These are phyloP conservation scores for Chelonus insularis DNA, from an alignment of 1,140 invertebrate species.

Conservation along the genomic window DNA sequence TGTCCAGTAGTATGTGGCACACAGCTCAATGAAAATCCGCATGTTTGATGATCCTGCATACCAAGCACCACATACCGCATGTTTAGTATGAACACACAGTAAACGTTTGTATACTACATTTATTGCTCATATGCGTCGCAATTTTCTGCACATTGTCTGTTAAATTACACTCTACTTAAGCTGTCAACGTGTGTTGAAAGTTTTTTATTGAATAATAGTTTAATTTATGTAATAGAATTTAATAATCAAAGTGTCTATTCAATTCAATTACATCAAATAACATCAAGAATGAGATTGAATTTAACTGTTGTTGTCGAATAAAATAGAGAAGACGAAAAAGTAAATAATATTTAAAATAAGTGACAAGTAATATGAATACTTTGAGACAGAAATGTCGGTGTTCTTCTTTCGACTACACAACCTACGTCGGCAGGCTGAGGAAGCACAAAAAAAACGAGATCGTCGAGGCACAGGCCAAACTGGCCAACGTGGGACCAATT, in stretches of 20 bases:
- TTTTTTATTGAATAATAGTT: too few species aligned
- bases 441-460: constrained; percentile 64
- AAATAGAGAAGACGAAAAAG: constrained; percentile 2
- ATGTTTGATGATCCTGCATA: constrained; percentile 15
- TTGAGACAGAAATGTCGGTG: constrained; percentile 76
- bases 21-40: constrained; percentile 4
- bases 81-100: background rate
- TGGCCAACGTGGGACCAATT: constrained; percentile 51
- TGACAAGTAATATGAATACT: constrained; percentile 10
- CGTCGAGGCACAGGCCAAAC: constrained; percentile 56
- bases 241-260: too few species aligned
- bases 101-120: constrained; percentile 6
- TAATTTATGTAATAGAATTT: too few species aligned
- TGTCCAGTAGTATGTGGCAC: constrained; percentile 4
- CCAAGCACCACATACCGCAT: constrained; percentile 1
- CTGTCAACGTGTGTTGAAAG: background rate
- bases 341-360: background rate
- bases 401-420: constrained; percentile 94
- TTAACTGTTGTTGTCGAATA: too few species aligned
- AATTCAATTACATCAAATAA: too few species aligned
- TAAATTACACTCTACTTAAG: background rate
- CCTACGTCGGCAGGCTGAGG: constrained; percentile 79
- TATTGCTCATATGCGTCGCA: background rate
- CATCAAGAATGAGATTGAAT: too few species aligned
- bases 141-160: background rate